A percentile compares a stretch with the other conserved stretches of the same genome.
Conservation (phyloP, 2,888 invertebrate genomes). For the Nomada fucata region DNA sequence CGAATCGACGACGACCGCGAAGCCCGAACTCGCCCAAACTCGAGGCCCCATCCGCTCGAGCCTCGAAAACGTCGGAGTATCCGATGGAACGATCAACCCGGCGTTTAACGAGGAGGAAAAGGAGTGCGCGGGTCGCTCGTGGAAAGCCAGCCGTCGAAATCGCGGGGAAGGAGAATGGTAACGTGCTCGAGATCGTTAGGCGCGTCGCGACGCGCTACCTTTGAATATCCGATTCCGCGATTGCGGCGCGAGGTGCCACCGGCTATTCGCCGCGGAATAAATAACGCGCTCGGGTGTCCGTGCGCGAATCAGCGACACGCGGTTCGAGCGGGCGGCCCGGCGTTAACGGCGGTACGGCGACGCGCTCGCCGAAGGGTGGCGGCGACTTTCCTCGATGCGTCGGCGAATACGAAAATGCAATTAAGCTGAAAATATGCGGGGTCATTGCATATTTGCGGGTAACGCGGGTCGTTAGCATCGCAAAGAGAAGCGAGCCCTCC, state of each 20-base stretch:
- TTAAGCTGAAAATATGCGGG: conserved; percentile 83
- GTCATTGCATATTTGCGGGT: conserved; percentile 81
- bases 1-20: no score
- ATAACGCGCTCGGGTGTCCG: conserved; percentile 32
- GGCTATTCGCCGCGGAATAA: conserved; percentile 35
- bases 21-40: no score
- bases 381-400: conserved; percentile 28
- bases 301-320: conserved; percentile 17
- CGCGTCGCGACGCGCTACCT: conserved; percentile 35
- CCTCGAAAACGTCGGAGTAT: neutral
- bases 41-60: neutral
- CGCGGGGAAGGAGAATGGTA: conserved; percentile 17
- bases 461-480: conserved; percentile 82
- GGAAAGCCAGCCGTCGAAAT: neutral
- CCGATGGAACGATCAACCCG: conserved; percentile 8
- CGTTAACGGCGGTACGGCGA: conserved; percentile 22
- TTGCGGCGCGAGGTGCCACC: conserved; percentile 16
- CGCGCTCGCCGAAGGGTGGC: conserved; percentile 5
- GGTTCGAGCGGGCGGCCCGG: conserved; percentile 20
- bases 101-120: conserved; percentile 36
- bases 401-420: conserved; percentile 82
- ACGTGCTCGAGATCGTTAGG: conserved; percentile 42
- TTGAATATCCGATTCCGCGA: conserved; percentile 73
- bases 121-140: conserved; percentile 3
- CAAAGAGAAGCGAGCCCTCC: conserved; percentile 72